phyloP scores from a whole-genome alignment of 2,888 invertebrate genomes.

The Acrobeloides nanus region DNA sequence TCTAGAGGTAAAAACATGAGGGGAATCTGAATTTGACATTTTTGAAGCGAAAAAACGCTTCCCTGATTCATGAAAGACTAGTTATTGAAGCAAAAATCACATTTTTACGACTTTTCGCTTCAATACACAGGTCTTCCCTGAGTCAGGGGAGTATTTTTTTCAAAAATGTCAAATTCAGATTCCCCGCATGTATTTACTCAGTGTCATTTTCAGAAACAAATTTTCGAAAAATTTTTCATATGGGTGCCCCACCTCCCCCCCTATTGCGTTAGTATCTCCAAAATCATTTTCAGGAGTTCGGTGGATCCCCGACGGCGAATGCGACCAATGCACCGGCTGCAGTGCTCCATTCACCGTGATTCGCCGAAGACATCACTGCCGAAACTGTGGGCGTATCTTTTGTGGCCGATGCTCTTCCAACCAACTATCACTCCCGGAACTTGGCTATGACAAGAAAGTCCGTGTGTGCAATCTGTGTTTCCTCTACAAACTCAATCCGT shows the following conservation, averaged over 20 bases:
- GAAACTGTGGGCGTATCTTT: constrained; percentile 73
- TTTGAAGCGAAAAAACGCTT: too few species aligned
- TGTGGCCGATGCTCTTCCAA: constrained; percentile 49
- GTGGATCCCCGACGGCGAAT: constrained; percentile 72
- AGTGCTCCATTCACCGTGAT: constrained; percentile 85
- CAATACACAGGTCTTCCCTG: too few species aligned
- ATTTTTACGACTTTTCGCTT: too few species aligned
- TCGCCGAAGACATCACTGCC: constrained; percentile 86
- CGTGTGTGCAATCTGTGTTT: constrained; percentile 53
- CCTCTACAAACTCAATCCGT: constrained; percentile 49
- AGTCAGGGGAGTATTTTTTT: too few species aligned
- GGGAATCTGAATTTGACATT: constrained; percentile 10
- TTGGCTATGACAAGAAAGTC: constrained; percentile 51
- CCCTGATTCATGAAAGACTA: too few species aligned
- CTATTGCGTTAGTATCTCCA: not conserved
- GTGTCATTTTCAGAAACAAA: too few species aligned
- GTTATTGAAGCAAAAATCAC: too few species aligned
- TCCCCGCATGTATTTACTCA: too few species aligned
- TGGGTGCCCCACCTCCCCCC: too few species aligned
- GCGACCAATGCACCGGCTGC: constrained; percentile 75
- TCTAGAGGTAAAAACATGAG: not conserved
- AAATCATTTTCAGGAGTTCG: constrained; percentile 49
- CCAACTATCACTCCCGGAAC: constrained; percentile 45
- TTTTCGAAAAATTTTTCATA: too few species aligned
- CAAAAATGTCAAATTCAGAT: too few species aligned